phyloP scores from a whole-genome alignment of 35 echinoderm and acorn worm genomes.

The Lytechinus pictus region DNA sequence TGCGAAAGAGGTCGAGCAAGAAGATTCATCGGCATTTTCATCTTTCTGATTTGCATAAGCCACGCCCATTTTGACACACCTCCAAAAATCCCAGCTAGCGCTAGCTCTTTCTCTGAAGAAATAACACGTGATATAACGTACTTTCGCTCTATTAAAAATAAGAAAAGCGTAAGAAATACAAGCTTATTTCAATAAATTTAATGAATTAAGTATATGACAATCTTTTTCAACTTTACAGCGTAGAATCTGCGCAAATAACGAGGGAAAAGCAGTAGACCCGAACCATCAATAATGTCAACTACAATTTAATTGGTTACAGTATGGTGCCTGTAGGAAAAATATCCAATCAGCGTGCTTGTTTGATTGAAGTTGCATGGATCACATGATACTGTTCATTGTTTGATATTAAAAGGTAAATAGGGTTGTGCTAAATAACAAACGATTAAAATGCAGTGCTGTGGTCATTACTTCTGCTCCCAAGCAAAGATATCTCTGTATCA shows the following conservation, averaged over 20 bases:
- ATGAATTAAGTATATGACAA: not conserved
- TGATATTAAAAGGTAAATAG: not conserved
- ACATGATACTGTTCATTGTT: not conserved
- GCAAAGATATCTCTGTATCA: too few relatives aligned
- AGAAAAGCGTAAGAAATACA: not conserved
- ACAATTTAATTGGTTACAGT: not conserved
- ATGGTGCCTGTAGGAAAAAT: not conserved
- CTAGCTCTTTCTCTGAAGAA: not conserved
- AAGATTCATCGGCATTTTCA: constrained; percentile 27
- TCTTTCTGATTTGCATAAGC: constrained; percentile 41
- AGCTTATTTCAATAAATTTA: not conserved
- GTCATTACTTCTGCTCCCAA: not conserved
- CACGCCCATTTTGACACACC: not conserved
- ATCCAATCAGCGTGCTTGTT: not conserved
- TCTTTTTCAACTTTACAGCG: not conserved
- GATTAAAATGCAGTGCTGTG: not conserved
- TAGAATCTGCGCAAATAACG: not conserved
- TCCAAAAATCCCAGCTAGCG: not conserved
- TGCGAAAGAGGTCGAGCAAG: constrained; percentile 46
- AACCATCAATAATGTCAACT: not conserved
- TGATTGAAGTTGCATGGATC: not conserved
- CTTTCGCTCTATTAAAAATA: not conserved
- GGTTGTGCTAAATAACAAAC: not conserved
- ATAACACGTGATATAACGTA: not conserved
- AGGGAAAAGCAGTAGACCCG: not conserved